Conservation (phyloP, 2,113 vertebrate species). For the Tyrannus savana region DNA sequence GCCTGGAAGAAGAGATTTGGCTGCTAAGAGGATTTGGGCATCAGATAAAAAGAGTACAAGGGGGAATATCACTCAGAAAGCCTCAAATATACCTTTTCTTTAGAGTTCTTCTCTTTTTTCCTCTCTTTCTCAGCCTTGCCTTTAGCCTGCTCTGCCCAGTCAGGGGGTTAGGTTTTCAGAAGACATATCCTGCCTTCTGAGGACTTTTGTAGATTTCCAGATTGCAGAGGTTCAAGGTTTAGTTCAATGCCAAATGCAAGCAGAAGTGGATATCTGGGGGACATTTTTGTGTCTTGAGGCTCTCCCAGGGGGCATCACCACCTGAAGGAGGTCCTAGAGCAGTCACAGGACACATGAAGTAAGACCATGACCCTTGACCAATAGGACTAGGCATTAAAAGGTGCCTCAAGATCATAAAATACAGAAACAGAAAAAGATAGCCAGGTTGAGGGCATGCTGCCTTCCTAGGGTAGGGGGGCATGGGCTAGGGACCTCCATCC, state of each 20-base stretch:
- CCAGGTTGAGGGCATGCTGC: fast-evolving
- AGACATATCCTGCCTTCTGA: background rate
- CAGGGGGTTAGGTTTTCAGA: background rate
- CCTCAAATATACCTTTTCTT: background rate
- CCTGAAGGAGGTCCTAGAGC: background rate
- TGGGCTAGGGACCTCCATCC: background rate
- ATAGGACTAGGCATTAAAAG: background rate
- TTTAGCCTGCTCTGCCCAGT: background rate
- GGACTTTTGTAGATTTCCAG: background rate
- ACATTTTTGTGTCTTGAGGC: background rate
- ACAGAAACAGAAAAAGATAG: background rate
- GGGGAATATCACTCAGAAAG: background rate
- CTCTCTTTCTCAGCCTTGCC: background rate
- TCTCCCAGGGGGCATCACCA: fast-evolving
- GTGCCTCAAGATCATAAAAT: background rate
- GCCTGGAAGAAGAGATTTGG: background rate
- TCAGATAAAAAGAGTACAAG: background rate
- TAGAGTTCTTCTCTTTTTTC: background rate
- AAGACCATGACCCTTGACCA: background rate
- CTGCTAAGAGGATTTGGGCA: background rate
- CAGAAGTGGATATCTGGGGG: background rate
- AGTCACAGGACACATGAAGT: background rate
- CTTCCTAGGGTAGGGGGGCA: background rate
- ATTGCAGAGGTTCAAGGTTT: background rate
- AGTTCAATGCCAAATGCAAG: background rate